phyloP scores from a whole-genome alignment of 1,140 invertebrate species.

The Copidosoma floridanum region DNA sequence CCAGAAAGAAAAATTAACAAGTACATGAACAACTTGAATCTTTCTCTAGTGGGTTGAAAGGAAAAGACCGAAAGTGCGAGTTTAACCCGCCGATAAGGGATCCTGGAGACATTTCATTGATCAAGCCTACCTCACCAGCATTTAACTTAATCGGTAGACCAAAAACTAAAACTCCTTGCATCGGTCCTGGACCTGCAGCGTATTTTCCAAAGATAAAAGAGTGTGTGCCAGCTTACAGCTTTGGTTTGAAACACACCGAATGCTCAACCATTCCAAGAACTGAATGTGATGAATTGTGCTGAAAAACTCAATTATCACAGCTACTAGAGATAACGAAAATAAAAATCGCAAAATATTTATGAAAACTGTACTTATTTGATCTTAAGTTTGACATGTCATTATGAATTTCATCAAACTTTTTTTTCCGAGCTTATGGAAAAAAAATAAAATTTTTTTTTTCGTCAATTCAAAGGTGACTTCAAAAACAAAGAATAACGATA shows the following conservation, averaged over 20 bases:
- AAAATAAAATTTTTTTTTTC: neutral
- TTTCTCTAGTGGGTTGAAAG: neutral
- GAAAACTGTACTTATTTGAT: neutral
- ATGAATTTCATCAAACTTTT: neutral
- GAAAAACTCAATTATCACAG: neutral
- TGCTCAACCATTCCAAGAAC: slow-evolving; percentile 32
- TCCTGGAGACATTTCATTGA: neutral
- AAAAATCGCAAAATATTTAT: neutral
- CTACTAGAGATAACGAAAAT: neutral
- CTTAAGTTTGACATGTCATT: neutral
- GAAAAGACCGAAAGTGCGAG: neutral
- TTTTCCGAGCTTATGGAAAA: neutral
- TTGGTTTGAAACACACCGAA: slow-evolving; percentile 34
- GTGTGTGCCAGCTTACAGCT: slow-evolving; percentile 25
- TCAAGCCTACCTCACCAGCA: neutral
- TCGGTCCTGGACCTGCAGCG: slow-evolving; percentile 36
- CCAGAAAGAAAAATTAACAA: neutral
- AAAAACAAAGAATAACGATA: neutral
- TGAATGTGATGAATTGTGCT: slow-evolving; percentile 36
- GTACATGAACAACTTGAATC: neutral
- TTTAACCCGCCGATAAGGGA: slow-evolving; percentile 2
- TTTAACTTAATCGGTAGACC: neutral
- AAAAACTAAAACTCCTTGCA: neutral
- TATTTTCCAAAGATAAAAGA: slow-evolving; percentile 10
- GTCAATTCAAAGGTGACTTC: no score